phyloP scores from a whole-genome alignment of 92 coral and sea anemone genomes.

The Diadumene lineata region DNA sequence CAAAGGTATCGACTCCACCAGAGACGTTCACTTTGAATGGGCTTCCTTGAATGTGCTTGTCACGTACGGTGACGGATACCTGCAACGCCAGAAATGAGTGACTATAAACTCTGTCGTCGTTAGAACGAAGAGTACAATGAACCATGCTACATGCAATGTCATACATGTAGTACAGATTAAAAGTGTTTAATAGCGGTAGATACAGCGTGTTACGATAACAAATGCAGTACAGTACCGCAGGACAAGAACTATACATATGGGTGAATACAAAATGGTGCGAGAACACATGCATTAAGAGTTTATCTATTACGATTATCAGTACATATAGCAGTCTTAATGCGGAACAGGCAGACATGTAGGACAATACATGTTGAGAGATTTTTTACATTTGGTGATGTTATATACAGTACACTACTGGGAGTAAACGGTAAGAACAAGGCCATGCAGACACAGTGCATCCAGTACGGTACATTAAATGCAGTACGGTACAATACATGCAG shows the following conservation, averaged over 20 bases:
- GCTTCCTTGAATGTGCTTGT: conserved; percentile 98
- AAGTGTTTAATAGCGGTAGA: not conserved
- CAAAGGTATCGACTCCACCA: conserved; percentile 77
- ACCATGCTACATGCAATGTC: no score
- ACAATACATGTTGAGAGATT: not conserved
- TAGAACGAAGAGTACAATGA: no score
- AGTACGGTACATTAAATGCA: not conserved
- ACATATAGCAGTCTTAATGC: not conserved
- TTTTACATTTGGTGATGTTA: not conserved
- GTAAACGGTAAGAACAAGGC: no score
- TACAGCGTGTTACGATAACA: not conserved
- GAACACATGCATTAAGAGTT: not conserved
- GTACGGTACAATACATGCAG: no score
- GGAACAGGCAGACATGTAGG: no score
- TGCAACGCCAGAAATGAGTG: conserved; percentile 9
- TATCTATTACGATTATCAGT: not conserved
- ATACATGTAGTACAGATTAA: not conserved
- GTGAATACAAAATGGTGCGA: no score
- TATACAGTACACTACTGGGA: not conserved
- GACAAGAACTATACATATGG: not conserved
- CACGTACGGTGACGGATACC: conserved; percentile 97
- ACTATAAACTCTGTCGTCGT: not conserved
- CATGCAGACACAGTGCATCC: not conserved
- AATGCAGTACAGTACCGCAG: not conserved
- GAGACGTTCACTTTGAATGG: conserved; percentile 94